phyloP scores from a whole-genome alignment of 2,888 invertebrate genomes.

The Tetragonisca angustula region DNA sequence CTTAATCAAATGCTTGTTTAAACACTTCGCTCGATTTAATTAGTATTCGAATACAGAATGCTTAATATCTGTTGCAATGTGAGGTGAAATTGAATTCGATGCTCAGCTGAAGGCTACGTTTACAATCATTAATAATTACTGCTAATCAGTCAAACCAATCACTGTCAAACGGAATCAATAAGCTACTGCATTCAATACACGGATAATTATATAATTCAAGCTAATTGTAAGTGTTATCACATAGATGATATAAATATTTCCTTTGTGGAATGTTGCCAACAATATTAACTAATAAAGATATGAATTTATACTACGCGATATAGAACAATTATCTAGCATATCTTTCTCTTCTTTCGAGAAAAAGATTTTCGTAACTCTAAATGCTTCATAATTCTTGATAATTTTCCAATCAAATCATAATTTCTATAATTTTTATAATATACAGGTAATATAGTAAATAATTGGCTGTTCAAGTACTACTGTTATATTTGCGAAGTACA shows the following conservation, averaged over 20 bases:
- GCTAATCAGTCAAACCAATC: constrained; percentile 42
- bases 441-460: no score
- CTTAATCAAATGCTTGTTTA: constrained; percentile 19
- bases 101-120: constrained; percentile 14
- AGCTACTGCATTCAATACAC: constrained; percentile 39
- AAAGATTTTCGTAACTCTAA: no score
- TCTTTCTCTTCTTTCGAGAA: neutral
- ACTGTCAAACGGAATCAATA: constrained; percentile 53
- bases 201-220: constrained; percentile 36
- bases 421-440: no score
- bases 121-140: constrained; percentile 35
- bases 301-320: neutral
- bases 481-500: no score
- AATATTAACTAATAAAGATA: neutral
- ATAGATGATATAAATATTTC: neutral
- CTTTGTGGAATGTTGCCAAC: neutral
- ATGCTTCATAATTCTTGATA: no score
- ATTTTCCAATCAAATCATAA: no score
- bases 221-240: constrained; percentile 8
- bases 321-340: neutral
- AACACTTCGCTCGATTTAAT: constrained; percentile 29
- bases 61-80: constrained; percentile 32
- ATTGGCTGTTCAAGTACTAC: no score
- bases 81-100: constrained; percentile 38
- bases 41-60: constrained; percentile 36